Percentiles rank a stretch among this genome's conserved stretches.
Conservation (phyloP, 2,113 vertebrate species). For the Nanorana parkeri region DNA sequence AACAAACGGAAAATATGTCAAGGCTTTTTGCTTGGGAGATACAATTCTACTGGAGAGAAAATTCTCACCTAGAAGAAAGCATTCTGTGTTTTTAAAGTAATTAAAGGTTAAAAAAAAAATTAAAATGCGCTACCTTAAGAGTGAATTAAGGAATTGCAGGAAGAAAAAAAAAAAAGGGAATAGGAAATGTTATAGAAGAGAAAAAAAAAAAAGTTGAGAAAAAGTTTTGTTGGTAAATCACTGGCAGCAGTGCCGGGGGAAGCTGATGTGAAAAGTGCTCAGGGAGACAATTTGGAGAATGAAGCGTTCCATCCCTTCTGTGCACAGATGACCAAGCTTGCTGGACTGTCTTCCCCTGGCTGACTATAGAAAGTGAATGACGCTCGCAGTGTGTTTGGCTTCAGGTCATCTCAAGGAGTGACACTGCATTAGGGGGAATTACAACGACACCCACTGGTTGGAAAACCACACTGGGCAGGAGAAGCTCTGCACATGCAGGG, state of each 20-base stretch:
- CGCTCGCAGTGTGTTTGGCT: constrained; percentile 69
- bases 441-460: constrained; percentile 84
- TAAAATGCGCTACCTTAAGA: constrained; percentile 44
- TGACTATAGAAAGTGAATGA: constrained; percentile 68
- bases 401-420: constrained; percentile 76
- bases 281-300: neutral
- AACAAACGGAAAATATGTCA: neutral
- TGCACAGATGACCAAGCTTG: constrained; percentile 61
- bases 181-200: too few species aligned
- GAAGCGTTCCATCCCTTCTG: constrained; percentile 44
- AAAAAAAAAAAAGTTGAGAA: neutral
- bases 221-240: neutral
- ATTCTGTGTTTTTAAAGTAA: constrained; percentile 43
- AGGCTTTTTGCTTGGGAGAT: neutral
- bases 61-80: constrained; percentile 40
- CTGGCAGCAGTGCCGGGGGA: constrained; percentile 18
- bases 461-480: constrained; percentile 63
- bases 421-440: constrained; percentile 68
- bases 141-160: neutral
- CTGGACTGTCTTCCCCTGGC: constrained; percentile 67
- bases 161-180: neutral
- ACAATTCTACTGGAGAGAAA: constrained; percentile 1
- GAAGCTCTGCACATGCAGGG: constrained; percentile 50
- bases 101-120: constrained; percentile 24
- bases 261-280: constrained; percentile 5